phyloP scores from a whole-genome alignment of 2,888 invertebrate species.

The Lepidocyrtoides sp. region DNA sequence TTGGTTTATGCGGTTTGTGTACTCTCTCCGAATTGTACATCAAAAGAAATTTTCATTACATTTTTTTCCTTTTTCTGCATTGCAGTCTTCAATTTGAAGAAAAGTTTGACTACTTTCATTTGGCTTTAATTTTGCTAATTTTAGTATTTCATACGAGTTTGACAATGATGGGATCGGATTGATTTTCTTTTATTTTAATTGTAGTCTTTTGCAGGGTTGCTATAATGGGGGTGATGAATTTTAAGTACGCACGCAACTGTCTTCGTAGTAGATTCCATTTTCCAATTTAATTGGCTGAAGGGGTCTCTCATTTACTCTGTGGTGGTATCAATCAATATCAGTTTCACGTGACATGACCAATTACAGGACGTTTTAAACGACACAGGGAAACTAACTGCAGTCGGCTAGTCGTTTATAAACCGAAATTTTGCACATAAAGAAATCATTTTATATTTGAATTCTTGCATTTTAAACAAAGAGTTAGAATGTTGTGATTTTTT shows the following conservation, averaged over 20 bases:
- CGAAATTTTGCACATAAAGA: background rate
- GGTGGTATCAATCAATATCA: background rate
- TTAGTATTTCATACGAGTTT: background rate
- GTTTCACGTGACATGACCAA: slow-evolving; percentile 58
- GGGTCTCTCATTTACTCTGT: slow-evolving; percentile 45
- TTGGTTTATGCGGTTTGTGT: too few species aligned
- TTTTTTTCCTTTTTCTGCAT: too few species aligned
- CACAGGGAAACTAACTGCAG: background rate
- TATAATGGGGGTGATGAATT: background rate
- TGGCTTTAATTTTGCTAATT: too few species aligned
- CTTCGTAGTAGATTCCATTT: slow-evolving; percentile 52
- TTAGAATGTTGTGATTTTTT: background rate
- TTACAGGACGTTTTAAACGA: background rate
- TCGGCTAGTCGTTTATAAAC: background rate
- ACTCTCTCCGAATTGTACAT: too few species aligned
- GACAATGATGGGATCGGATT: background rate
- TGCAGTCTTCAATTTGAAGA: background rate
- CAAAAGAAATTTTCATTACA: too few species aligned
- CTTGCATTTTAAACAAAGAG: background rate
- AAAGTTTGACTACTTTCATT: background rate
- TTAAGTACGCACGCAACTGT: slow-evolving; percentile 17
- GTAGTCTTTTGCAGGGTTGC: background rate
- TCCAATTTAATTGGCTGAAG: slow-evolving; percentile 25
- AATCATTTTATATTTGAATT: background rate
- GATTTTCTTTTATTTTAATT: too few species aligned